Evolutionary conservation across 2,797 vertebrate genomes (phyloP).

Genomic region (Zenarchopterus dispar): DNA sequence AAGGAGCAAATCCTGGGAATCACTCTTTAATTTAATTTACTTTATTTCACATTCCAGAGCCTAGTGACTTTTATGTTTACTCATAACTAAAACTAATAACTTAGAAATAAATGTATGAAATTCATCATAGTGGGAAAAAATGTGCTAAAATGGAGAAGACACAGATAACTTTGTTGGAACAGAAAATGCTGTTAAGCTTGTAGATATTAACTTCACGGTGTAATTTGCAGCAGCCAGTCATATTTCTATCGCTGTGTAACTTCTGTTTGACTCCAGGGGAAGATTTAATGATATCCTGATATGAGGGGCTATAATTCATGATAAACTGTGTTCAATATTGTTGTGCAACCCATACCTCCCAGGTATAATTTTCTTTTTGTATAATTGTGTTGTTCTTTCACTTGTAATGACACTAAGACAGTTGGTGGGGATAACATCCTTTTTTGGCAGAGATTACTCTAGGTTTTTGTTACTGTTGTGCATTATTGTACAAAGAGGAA

Average conservation of each 20-base stretch:
- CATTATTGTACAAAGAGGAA: neutral
- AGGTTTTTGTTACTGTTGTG: conserved; percentile 10
- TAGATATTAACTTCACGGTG: conserved; percentile 41
- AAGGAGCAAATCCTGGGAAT: conserved; percentile 66
- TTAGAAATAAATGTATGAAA: neutral
- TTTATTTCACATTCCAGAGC: too few species aligned
- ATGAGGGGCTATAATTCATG: conserved; percentile 69
- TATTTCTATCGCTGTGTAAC: conserved; percentile 49
- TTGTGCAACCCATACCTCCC: conserved; percentile 38
- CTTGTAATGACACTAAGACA: conserved; percentile 47
- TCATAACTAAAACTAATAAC: too few species aligned
- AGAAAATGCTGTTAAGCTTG: conserved; percentile 32
- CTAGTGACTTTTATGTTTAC: too few species aligned
- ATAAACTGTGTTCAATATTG: conserved; percentile 65
- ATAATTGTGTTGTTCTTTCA: conserved; percentile 60
- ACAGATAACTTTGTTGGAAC: neutral
- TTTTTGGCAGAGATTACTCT: conserved; percentile 21
- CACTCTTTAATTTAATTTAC: neutral
- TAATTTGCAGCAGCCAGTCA: conserved; percentile 57
- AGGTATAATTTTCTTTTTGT: conserved; percentile 63
- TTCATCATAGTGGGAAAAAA: neutral
- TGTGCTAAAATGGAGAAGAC: conserved; percentile 26
- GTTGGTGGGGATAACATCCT: conserved; percentile 8
- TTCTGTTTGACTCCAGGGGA: conserved; percentile 71
- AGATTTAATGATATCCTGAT: conserved; percentile 75